phyloP scores from a whole-genome alignment of 2,888 invertebrate genomes.

The Parnassius orleans region DNA sequence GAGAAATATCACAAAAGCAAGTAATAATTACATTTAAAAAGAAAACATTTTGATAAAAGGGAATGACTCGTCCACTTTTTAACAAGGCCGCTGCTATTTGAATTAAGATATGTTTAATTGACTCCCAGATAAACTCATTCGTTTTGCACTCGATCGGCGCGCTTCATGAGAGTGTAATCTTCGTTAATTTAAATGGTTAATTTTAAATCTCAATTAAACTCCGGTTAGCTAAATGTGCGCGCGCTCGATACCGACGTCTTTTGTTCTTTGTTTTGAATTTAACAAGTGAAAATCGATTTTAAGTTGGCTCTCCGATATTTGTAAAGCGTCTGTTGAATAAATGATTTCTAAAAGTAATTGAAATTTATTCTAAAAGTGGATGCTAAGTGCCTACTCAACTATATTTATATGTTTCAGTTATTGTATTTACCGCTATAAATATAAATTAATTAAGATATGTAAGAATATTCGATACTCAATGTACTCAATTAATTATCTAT shows the following conservation, averaged over 20 bases:
- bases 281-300: slow-evolving; percentile 7
- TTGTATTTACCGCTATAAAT: too few relatives aligned
- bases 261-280: slow-evolving; percentile 4
- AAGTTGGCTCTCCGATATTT: slow-evolving; percentile 1
- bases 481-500: too few relatives aligned
- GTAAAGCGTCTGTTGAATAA: not conserved
- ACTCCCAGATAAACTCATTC: not conserved
- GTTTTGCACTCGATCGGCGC: not conserved
- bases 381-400: too few relatives aligned
- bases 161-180: not conserved
- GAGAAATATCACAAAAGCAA: too few relatives aligned
- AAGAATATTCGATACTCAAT: too few relatives aligned
- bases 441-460: too few relatives aligned
- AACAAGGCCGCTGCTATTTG: too few relatives aligned
- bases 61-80: too few relatives aligned
- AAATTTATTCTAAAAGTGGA: too few relatives aligned
- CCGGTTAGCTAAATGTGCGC: slow-evolving; percentile 4
- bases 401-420: too few relatives aligned
- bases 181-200: slow-evolving; percentile 1
- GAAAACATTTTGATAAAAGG: not conserved
- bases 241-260: not conserved
- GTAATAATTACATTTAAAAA: too few relatives aligned
- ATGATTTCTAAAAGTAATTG: too few relatives aligned
- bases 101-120: not conserved
- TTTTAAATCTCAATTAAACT: slow-evolving; percentile 11